A percentile compares a stretch with the other conserved stretches of the same genome.
Evolutionary conservation across 2,113 vertebrate genomes (phyloP).

Genomic region (Psammodynastes pulverulentus): DNA sequence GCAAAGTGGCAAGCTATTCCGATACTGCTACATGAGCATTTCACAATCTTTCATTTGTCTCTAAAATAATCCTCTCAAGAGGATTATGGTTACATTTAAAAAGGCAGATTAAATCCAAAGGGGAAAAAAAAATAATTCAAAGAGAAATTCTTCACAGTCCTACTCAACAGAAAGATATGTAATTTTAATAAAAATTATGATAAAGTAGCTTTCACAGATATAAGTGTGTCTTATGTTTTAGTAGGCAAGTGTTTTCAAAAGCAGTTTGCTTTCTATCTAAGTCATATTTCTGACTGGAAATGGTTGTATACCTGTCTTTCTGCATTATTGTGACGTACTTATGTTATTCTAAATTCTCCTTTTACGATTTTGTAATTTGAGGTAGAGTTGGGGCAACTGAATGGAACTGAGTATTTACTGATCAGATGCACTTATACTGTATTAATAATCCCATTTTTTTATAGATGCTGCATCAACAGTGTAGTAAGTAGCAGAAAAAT

Average conservation of each 20-base stretch:
- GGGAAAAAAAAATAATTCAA: slow-evolving; percentile 45
- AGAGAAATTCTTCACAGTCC: slow-evolving; percentile 46
- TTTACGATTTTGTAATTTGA: not conserved
- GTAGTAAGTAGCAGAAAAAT: not conserved
- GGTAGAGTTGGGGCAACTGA: too few relatives aligned
- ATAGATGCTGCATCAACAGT: not conserved
- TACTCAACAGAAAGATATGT: slow-evolving; percentile 36
- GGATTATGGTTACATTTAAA: slow-evolving; percentile 59
- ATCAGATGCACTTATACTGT: slow-evolving; percentile 35
- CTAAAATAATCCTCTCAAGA: slow-evolving; percentile 43
- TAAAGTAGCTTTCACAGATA: slow-evolving; percentile 59
- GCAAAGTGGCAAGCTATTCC: slow-evolving; percentile 50
- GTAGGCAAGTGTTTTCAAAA: slow-evolving; percentile 46
- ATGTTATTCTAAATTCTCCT: not conserved
- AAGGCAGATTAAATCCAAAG: slow-evolving; percentile 57
- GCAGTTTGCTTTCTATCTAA: slow-evolving; percentile 51
- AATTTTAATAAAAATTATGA: slow-evolving; percentile 51
- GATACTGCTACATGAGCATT: slow-evolving; percentile 39
- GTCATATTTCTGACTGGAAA: slow-evolving; percentile 29
- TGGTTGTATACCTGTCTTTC: slow-evolving; percentile 37
- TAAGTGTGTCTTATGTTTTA: slow-evolving; percentile 6
- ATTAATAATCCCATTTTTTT: slow-evolving; percentile 6
- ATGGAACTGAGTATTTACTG: not conserved
- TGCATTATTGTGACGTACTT: slow-evolving; percentile 33
- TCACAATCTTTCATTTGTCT: slow-evolving; percentile 36